Evolutionary conservation across 2,113 vertebrate genomes (phyloP).

Genomic region (Gobius niger): DNA sequence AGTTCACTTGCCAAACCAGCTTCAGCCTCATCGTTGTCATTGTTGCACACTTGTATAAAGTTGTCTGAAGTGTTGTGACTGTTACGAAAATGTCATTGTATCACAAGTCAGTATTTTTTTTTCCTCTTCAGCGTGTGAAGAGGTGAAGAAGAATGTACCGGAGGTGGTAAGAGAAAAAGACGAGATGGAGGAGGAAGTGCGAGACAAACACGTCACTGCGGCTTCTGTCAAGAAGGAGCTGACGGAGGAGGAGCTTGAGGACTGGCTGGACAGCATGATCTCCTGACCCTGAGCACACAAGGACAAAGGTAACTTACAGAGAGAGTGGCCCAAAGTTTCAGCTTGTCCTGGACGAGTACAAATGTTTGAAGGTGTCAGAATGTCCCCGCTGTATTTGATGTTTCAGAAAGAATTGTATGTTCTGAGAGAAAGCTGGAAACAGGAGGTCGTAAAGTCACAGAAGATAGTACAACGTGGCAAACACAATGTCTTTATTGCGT

Average conservation of each 20-base stretch:
- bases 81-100: neutral
- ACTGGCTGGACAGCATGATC: slow-evolving; percentile 98
- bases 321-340: slow-evolving; percentile 9
- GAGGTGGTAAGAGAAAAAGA: neutral
- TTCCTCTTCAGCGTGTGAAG: slow-evolving; percentile 27
- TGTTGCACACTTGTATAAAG: too few relatives aligned
- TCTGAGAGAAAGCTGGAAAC: slow-evolving; percentile 8
- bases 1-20: too few relatives aligned
- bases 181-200: slow-evolving; percentile 18
- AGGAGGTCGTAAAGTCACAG: neutral
- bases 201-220: slow-evolving; percentile 18
- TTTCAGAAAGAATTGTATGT: slow-evolving; percentile 27
- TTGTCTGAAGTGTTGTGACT: neutral
- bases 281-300: slow-evolving; percentile 64
- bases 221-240: slow-evolving; percentile 60
- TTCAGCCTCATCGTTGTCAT: too few relatives aligned
- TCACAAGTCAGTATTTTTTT: neutral
- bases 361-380: slow-evolving; percentile 22
- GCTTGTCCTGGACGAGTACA: neutral
- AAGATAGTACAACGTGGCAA: slow-evolving; percentile 11
- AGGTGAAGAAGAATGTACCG: slow-evolving; percentile 27
- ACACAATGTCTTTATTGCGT: slow-evolving; percentile 83
- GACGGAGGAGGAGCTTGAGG: slow-evolving; percentile 92
- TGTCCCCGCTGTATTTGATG: slow-evolving; percentile 13
- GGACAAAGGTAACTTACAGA: neutral